phyloP scores from a whole-genome alignment of 2,113 vertebrate species.

The Potamarius usumacintae region DNA sequence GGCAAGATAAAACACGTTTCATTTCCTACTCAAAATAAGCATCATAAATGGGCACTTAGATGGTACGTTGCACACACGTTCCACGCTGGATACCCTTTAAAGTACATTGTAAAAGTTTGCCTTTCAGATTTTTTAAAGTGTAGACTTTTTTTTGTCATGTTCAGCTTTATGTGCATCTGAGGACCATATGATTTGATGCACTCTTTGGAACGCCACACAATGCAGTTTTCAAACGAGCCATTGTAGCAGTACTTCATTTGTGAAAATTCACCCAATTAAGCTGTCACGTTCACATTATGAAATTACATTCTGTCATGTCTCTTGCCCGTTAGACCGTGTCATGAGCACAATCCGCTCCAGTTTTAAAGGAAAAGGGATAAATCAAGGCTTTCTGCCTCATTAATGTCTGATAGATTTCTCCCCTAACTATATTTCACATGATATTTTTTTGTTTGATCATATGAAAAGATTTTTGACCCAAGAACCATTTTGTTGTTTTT shows the following conservation, averaged over 20 bases:
- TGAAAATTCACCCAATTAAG: conserved; percentile 57
- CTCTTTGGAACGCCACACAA: conserved; percentile 30
- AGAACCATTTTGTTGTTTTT: conserved; percentile 24
- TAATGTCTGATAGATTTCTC: conserved; percentile 41
- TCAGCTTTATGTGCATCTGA: conserved; percentile 29
- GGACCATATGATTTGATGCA: conserved; percentile 35
- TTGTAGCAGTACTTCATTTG: conserved; percentile 59
- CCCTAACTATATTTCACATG: conserved; percentile 37
- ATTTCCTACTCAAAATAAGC: neutral
- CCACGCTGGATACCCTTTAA: neutral
- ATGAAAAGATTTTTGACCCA: neutral
- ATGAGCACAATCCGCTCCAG: conserved; percentile 43
- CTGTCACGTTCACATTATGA: conserved; percentile 59
- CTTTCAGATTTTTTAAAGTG: neutral
- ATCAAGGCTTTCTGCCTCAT: conserved; percentile 55
- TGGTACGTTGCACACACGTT: neutral
- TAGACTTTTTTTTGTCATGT: conserved; percentile 22
- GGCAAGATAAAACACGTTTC: conserved; percentile 32
- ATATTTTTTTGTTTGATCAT: conserved; percentile 17
- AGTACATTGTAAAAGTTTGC: neutral
- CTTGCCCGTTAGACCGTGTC: conserved; percentile 46
- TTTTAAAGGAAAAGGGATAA: conserved; percentile 45
- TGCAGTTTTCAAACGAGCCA: conserved; percentile 46
- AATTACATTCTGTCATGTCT: conserved; percentile 58
- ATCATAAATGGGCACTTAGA: neutral